A percentile compares a stretch with the other conserved stretches of the same genome.
These are phyloP conservation scores for Dryobota labecula DNA, from an alignment of 2,888 invertebrate genomes.

Conservation along the genomic window DNA sequence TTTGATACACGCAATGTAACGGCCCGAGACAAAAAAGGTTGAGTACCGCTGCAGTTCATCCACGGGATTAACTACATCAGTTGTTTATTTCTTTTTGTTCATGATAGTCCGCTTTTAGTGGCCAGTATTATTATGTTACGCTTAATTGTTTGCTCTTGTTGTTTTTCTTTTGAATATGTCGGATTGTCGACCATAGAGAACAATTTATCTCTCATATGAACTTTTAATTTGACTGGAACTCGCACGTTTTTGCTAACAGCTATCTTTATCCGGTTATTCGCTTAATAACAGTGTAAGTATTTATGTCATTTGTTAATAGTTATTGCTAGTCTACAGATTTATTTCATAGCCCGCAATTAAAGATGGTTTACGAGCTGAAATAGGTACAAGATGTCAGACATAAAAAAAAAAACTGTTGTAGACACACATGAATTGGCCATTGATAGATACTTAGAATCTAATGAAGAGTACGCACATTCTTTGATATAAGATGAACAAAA, in stretches of 20 bases:
- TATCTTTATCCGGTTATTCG: background rate
- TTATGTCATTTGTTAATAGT: background rate
- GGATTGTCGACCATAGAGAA: slow-evolving; percentile 2
- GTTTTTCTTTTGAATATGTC: slow-evolving; percentile 25
- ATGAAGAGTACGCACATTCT: background rate
- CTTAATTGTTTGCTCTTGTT: slow-evolving; percentile 25
- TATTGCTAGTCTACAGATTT: background rate
- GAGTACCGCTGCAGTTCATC: slow-evolving; percentile 34
- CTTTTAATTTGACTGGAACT: background rate
- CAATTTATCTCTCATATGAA: background rate
- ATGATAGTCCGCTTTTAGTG: slow-evolving; percentile 25
- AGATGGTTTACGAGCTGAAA: background rate
- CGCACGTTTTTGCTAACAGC: background rate
- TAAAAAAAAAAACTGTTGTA: slow-evolving; percentile 2
- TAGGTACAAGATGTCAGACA: background rate
- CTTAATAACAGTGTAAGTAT: background rate
- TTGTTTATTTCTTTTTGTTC: slow-evolving; percentile 35
- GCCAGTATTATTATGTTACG: slow-evolving; percentile 35
- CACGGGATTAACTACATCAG: slow-evolving; percentile 4
- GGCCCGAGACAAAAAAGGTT: slow-evolving; percentile 25
- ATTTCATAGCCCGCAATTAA: background rate
- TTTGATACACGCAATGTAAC: slow-evolving; percentile 24
- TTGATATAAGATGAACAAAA: background rate
- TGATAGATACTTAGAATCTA: background rate
- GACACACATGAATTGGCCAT: slow-evolving; percentile 9